Evolutionary conservation across 2,888 invertebrate genomes (phyloP).

Genomic region (Harpalus rufipes): DNA sequence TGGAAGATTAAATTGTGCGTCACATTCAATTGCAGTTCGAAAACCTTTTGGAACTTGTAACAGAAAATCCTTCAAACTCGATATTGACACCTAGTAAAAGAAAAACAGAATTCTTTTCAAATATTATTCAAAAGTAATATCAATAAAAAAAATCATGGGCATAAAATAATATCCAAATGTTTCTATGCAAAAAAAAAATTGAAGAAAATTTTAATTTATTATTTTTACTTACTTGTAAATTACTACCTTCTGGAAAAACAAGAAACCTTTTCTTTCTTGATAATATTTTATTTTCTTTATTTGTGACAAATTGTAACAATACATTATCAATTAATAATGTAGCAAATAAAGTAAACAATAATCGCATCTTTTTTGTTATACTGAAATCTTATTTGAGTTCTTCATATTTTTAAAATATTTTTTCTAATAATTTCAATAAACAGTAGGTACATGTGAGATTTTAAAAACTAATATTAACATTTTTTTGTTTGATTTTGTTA

Average conservation of each 20-base stretch:
- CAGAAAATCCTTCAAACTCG: conserved; percentile 80
- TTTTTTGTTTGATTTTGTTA: no score
- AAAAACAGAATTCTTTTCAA: background rate
- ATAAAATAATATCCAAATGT: background rate
- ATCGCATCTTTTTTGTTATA: background rate
- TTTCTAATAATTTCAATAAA: background rate
- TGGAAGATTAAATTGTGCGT: conserved; percentile 80
- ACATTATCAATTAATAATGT: background rate
- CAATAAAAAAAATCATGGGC: background rate
- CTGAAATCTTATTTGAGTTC: background rate
- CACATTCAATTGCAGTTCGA: conserved; percentile 81
- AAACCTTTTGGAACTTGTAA: conserved; percentile 80
- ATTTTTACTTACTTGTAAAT: conserved; percentile 73
- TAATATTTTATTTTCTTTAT: conserved; percentile 66
- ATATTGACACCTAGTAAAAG: conserved; percentile 78
- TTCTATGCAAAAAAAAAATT: background rate
- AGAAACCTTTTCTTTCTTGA: conserved; percentile 78
- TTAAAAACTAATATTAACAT: no score
- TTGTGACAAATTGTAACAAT: conserved; percentile 1
- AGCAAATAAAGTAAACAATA: background rate
- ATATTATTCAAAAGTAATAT: no score
- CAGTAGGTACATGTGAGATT: no score
- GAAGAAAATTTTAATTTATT: no score
- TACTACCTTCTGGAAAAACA: conserved; percentile 78
- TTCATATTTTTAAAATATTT: background rate